phyloP scores from a whole-genome alignment of 2,113 vertebrate genomes.

The Elephantulus edwardii region DNA sequence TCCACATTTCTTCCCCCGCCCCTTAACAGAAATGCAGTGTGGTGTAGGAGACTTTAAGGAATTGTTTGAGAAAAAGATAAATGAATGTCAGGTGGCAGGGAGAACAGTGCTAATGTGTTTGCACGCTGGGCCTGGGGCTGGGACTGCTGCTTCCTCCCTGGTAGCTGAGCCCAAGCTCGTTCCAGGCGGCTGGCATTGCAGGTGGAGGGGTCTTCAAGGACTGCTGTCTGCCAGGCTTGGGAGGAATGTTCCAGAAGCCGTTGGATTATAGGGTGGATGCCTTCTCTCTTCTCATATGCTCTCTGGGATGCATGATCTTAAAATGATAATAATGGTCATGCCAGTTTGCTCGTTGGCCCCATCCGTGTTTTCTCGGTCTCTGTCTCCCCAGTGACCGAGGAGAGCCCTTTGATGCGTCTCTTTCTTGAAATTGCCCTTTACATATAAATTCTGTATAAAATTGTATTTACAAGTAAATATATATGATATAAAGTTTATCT shows the following conservation, averaged over 20 bases:
- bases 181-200: rapidly evolving
- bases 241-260: background rate
- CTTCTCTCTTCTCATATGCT: background rate
- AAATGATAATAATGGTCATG: background rate
- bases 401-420: background rate
- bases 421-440: too few species aligned
- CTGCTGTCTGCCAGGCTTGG: background rate
- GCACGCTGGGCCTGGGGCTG: background rate
- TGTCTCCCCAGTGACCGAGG: background rate
- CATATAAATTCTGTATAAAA: too few species aligned
- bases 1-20: background rate
- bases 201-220: background rate
- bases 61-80: background rate
- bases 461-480: too few species aligned
- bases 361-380: background rate
- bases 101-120: background rate
- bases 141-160: background rate
- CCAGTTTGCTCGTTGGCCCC: background rate
- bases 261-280: background rate
- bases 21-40: background rate
- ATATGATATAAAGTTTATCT: too few species aligned
- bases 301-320: background rate
- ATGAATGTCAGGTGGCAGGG: rapidly evolving
- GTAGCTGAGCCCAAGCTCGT: background rate
- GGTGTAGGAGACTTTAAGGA: background rate